Evolutionary conservation across 2,113 vertebrate species (phyloP), one percentile per base, ranked within the genome.

Genomic region (Chloropsis hardwickii): DNA sequence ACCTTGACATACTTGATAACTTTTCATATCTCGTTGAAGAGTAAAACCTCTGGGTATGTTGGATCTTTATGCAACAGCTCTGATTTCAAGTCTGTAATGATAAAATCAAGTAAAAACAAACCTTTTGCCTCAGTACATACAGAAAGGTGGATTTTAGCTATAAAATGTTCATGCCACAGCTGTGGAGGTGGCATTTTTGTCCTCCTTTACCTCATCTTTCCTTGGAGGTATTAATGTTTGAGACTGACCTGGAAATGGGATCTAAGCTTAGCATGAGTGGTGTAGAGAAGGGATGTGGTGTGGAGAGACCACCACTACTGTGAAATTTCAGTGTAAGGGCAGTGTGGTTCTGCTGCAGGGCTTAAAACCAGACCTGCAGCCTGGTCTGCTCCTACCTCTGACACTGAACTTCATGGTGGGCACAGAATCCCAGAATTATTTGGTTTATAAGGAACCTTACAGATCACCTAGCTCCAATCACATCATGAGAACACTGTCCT

Each of bases 401-500:
- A 17, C 23, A 7, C 10, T 42, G 9, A 7, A 9, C 8, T 25
- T 25, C 39, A 3, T 40, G 62, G 28, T 3, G 31, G 31, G 25
- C 11, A 22, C 4, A 15, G 12, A 66, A 35, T 15, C 53, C 17
- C 37, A 22, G 8, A 53, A 35, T 28, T 27, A 12, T 2, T 35
- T 61, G 35, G 5, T 22, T 69, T 69, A 5, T 19, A 27, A 19
- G 35, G 29, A 54, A 6, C 40, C 10, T 31, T 28, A 27, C 31
- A 27, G n/a, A 31, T 48, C 25, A 9, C 31, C 29, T 31, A 9
- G 62, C 48, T 77, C 71, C 35, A 27, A 5, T 28, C 22, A 6
- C 25, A 35, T 33, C 14, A 8, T 1, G 20, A 79, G 31, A 15
- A 4, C 6, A 1, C 15, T 0, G 2, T 31, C 5, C 12, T 71